phyloP scores from a whole-genome alignment of 2,888 invertebrate genomes.

The Palloptera scutellata region DNA sequence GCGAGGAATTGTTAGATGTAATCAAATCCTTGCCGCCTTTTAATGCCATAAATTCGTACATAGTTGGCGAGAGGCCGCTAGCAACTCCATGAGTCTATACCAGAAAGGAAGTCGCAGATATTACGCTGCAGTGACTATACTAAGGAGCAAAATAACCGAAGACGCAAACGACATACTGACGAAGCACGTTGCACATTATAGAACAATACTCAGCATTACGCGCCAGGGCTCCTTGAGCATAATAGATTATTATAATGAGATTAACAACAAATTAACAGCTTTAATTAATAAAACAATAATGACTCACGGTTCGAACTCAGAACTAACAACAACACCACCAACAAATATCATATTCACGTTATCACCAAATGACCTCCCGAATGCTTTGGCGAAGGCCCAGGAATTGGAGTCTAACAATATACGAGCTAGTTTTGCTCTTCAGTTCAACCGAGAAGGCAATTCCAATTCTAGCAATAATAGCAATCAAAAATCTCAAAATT shows the following conservation, averaged over 20 bases:
- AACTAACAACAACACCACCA: background rate
- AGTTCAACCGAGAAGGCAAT: background rate
- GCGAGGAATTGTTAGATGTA: background rate
- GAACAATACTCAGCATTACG: constrained; percentile 32
- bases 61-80: background rate
- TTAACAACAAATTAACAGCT: background rate
- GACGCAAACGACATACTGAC: constrained; percentile 25
- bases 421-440: background rate
- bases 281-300: constrained; percentile 19
- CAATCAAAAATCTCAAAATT: too few relatives aligned
- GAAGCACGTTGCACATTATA: constrained; percentile 33
- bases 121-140: background rate
- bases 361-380: constrained; percentile 1
- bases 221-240: constrained; percentile 23
- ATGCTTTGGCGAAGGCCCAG: background rate
- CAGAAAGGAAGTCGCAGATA: background rate
- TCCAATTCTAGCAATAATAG: background rate
- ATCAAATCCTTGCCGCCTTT: background rate
- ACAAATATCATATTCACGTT: background rate
- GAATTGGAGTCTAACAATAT: background rate
- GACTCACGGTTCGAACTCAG: background rate
- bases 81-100: background rate
- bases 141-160: constrained; percentile 11
- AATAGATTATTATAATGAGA: background rate
- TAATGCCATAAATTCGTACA: background rate